Conservation (phyloP, 2,888 invertebrate species). For the Perizoma affinitatum region DNA sequence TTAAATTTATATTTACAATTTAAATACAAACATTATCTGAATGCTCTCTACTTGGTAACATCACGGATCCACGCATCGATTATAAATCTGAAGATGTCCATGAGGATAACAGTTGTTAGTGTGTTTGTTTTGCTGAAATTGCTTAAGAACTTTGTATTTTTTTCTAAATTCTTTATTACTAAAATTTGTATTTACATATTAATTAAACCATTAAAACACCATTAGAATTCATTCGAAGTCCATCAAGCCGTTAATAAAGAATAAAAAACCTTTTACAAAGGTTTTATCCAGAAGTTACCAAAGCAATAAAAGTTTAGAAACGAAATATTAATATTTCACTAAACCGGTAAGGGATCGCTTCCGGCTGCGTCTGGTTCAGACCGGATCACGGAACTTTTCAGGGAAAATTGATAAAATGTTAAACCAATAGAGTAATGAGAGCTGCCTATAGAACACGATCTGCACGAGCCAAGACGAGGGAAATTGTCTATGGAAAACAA, state of each 20-base stretch:
- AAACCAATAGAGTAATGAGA: conserved; percentile 26
- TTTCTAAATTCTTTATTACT: no score
- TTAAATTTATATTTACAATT: no score
- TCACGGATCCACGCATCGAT: no score
- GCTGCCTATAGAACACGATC: background rate
- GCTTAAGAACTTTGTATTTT: no score
- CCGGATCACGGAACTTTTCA: conserved; percentile 32
- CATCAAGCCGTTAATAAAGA: conserved; percentile 18
- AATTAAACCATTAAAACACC: conserved; percentile 5
- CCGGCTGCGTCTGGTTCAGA: conserved; percentile 35
- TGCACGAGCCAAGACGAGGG: background rate
- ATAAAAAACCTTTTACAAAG: conserved; percentile 41
- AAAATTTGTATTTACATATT: background rate
- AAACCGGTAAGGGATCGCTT: conserved; percentile 44
- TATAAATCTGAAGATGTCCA: no score
- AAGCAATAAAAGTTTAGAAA: conserved; percentile 47
- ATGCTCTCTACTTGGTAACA: no score
- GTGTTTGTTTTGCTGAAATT: no score
- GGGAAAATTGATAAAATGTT: conserved; percentile 40
- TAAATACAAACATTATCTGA: no score
- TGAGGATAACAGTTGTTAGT: no score
- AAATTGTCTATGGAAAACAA: background rate
- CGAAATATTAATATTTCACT: conserved; percentile 44
- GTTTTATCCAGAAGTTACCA: conserved; percentile 40
- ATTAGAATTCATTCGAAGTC: conserved; percentile 14